These are phyloP conservation scores for Brachionus asplanchnoidis DNA, from an alignment of 1,140 invertebrate species.

Conservation along the genomic window DNA sequence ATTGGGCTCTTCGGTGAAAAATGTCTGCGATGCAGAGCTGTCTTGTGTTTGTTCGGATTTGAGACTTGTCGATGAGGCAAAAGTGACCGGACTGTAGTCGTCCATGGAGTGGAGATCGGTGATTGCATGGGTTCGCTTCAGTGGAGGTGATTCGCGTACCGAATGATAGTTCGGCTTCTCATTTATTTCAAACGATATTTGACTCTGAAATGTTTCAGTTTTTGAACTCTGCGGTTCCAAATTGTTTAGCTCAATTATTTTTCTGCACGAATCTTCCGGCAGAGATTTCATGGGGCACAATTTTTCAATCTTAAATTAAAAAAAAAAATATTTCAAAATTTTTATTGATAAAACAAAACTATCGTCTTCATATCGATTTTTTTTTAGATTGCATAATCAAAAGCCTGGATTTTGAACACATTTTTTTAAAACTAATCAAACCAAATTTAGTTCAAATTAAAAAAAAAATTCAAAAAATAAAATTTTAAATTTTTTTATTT, in stretches of 20 bases:
- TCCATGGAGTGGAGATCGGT: conserved; percentile 12
- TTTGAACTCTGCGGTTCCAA: neutral
- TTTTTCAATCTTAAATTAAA: conserved; percentile 27
- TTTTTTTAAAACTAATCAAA: neutral
- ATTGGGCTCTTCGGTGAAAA: conserved; percentile 51
- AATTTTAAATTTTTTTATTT: neutral
- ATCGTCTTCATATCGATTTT: neutral
- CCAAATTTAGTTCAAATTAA: too few relatives aligned
- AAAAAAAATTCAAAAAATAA: too few relatives aligned
- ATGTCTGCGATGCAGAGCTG: neutral
- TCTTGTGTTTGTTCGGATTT: neutral
- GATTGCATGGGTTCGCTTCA: conserved; percentile 34
- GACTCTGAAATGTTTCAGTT: neutral
- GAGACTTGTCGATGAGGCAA: neutral
- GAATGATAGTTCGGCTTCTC: neutral
- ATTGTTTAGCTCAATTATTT: neutral
- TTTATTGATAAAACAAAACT: neutral
- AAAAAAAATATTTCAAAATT: neutral
- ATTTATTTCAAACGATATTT: conserved; percentile 23
- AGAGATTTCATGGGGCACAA: neutral
- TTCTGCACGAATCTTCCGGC: neutral
- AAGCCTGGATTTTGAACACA: neutral
- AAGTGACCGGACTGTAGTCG: conserved; percentile 39
- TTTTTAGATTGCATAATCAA: neutral
- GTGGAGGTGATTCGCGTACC: neutral